phyloP scores from a whole-genome alignment of 2,113 vertebrate species.

The Romanogobio albipinnatus region DNA sequence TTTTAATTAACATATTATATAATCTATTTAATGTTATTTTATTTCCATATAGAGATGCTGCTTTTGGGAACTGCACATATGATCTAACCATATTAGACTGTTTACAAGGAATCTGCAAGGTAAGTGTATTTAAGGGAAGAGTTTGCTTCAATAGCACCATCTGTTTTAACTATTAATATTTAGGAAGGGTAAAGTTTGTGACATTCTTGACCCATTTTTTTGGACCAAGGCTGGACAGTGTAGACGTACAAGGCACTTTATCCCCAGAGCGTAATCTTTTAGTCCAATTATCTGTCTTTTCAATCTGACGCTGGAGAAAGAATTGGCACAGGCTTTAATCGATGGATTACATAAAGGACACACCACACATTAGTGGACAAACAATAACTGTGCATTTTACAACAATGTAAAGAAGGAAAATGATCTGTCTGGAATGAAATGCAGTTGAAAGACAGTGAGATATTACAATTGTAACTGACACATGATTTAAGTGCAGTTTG shows the following conservation, averaged over 20 bases:
- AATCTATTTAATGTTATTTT: neutral
- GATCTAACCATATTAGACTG: conserved; percentile 90
- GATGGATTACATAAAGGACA: conserved; percentile 31
- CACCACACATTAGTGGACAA: neutral
- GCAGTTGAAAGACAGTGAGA: neutral
- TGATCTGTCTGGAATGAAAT: neutral
- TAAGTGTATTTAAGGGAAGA: conserved; percentile 62
- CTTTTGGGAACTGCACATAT: conserved; percentile 87
- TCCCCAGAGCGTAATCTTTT: conserved; percentile 49
- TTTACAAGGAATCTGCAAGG: conserved; percentile 91
- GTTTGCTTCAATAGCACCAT: neutral
- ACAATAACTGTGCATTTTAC: neutral
- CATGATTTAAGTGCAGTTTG: neutral
- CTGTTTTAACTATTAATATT: neutral
- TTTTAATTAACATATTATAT: neutral
- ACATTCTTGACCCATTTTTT: neutral
- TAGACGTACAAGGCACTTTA: neutral
- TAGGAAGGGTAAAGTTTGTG: neutral
- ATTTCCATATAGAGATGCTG: conserved; percentile 83
- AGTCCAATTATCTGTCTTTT: conserved; percentile 52
- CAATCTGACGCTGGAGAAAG: neutral
- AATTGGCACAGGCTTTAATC: neutral
- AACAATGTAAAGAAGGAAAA: neutral
- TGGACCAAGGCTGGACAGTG: neutral
- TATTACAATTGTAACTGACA: neutral